phyloP scores from a whole-genome alignment of 2,888 invertebrate species.

The Sacculina carcini region DNA sequence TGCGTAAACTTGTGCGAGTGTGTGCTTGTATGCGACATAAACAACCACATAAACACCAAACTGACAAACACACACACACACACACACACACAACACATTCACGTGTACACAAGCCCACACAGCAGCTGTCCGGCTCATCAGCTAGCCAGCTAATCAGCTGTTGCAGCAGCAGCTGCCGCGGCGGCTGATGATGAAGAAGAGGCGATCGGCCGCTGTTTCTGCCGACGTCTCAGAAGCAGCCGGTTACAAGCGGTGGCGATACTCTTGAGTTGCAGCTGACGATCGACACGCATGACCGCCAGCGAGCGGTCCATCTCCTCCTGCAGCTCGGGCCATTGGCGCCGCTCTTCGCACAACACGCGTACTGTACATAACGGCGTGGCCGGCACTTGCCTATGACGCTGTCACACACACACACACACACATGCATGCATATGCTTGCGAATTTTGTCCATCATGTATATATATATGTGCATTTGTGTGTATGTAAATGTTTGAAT shows the following conservation, averaged over 20 bases:
- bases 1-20: too few species aligned
- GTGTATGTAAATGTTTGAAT: slow-evolving; percentile 5
- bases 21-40: too few species aligned
- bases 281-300: slow-evolving; percentile 94
- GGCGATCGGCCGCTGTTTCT: slow-evolving; percentile 13
- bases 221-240: slow-evolving; percentile 50
- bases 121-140: too few species aligned
- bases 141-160: too few species aligned
- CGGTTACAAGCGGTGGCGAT: slow-evolving; percentile 79
- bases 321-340: slow-evolving; percentile 89
- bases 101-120: too few species aligned
- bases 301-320: slow-evolving; percentile 96
- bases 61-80: too few species aligned
- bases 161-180: background rate
- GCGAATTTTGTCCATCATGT: background rate
- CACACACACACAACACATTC: too few species aligned
- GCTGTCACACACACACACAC: slow-evolving; percentile 20
- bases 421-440: too few species aligned
- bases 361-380: slow-evolving; percentile 78
- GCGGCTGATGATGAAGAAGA: too few species aligned
- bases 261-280: slow-evolving; percentile 73
- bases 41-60: too few species aligned
- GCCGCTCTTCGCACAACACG: slow-evolving; percentile 66
- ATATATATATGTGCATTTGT: background rate
- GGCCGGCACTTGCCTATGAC: slow-evolving; percentile 66